Evolutionary conservation across 2,888 invertebrate genomes (phyloP), one percentile per base, ranked within the genome.

Genomic region (Cylindroiulus punctatus): DNA sequence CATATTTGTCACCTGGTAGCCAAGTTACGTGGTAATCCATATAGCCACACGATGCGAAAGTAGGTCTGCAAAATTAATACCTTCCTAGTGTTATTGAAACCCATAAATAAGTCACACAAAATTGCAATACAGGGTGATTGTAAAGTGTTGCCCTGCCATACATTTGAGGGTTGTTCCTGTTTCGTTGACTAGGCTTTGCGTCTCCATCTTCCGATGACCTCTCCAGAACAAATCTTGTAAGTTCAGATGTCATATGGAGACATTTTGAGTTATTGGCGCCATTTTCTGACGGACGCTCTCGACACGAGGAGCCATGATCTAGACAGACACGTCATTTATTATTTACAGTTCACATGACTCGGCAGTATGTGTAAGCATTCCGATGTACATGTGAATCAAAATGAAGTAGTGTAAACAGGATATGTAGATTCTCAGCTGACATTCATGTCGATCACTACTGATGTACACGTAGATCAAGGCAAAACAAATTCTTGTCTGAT

Each of bases 321-420:
- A 65, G 65, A 65, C 65, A 65, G 65, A 65, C 65, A 65, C 65
- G 26, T 65, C 65, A 26, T 65, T 65, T 65, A 65, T 22, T 65
- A 65, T 65, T 65, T 65, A 65, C 22, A 65, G 26, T 65, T 26
- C 0, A 22, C n/a, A 65, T 65, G 65, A 65, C 65, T 65, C 26
- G 7, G 52, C 19, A 52, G 19, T 22, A 65, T 65, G 26, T 10
- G 12, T 22, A 65, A 10, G 10, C 65, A 65, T 65, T 65, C 65
- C 65, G 22, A 65, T 65, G 65, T 36, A 36, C 36, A 36, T 36
- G 36, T 36, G 36, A 57, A 57, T 57, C 22, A 65, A 65, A 14
- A 47, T 12, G 44, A 47, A 47, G 47, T 7, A 36, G 3, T 36
- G 36, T 17, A 8, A 47, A 17, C 65, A 65, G 65, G 65, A 65